Base-by-base conservation (phyloP, 1,140 invertebrate genomes). In the Protaetia brevitarsis region DNA sequence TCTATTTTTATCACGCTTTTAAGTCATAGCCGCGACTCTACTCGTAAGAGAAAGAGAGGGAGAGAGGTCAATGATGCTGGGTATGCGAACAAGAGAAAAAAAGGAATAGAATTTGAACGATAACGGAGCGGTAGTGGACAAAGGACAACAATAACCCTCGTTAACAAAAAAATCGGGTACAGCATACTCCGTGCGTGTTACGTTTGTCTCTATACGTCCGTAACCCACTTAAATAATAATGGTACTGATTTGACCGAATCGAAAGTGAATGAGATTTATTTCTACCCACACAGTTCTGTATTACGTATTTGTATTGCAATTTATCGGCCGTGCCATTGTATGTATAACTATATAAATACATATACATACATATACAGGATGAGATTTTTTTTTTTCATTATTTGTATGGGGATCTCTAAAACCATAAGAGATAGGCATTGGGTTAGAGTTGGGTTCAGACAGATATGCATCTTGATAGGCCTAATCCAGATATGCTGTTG, bases 201-300 rank as follows among this genome's bases (percentile, higher is more conserved):
- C 19, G 5, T 7, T 51, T 23, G 19, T 19, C 3, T 23, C 8
- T 23, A 51, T 51, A 19, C 6, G 26, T 23, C 21, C 7, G 11
- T 23, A 51, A 51, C 41, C 41, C 16, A 51, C 41, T 51, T 51
- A 51, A 51, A 51, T 51, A 51, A 19, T 51, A 23, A n/a, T n/a
- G 6, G 41, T 23, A 51, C 13, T 51, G 41, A 51, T 23, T 10
- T 51, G 41, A 51, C n/a, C n/a, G n/a, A n/a, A n/a, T 51, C 41
- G 41, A 51, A 51, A 51, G 41, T 51, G 41, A 51, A 19, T 51
- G 41, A 51, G 26, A 51, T 51, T 16, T 6, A 23, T 21, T 51
- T 5, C 41, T 23, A 19, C 41, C 41, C 19, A 51, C 41, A 51
- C 6, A 8, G 41, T 10, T 51, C 11, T 5, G 21, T 51, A 51